A percentile compares a stretch with the other conserved stretches of the same genome.
These are phyloP conservation scores for Pagetopsis macropterus DNA, from an alignment of 2,797 vertebrate species.

Conservation along the genomic window DNA sequence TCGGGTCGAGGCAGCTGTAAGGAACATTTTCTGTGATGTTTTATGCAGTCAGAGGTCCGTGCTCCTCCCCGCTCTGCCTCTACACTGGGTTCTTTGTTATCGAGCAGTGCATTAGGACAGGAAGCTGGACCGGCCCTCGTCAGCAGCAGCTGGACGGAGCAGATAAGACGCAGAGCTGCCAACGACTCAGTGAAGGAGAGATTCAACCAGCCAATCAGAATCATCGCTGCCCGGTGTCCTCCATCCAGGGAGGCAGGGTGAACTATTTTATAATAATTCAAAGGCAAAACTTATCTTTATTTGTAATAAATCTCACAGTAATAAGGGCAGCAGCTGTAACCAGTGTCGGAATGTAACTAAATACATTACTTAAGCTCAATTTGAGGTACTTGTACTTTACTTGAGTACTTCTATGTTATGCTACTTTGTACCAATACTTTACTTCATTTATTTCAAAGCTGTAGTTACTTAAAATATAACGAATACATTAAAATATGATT, in stretches of 20 bases:
- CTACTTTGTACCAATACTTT: no score
- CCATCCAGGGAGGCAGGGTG: not conserved
- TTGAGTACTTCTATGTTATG: no score
- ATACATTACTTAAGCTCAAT: no score
- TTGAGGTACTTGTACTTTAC: no score
- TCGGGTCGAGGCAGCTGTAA: not conserved
- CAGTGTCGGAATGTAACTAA: no score
- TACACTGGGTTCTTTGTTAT: constrained; percentile 75
- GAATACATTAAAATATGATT: no score
- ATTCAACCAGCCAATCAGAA: constrained; percentile 11
- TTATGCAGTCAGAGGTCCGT: constrained; percentile 18
- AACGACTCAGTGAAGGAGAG: constrained; percentile 2
- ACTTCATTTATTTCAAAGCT: no score
- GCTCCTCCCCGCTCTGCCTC: constrained; percentile 22
- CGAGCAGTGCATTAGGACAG: constrained; percentile 59
- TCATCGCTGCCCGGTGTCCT: rapidly evolving
- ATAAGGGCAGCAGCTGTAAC: no score
- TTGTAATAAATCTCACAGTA: no score
- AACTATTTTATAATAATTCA: not conserved
- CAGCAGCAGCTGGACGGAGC: constrained; percentile 58
- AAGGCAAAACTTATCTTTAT: not conserved
- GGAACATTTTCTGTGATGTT: not conserved
- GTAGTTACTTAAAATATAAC: no score
- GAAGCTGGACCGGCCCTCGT: constrained; percentile 57
- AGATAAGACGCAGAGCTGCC: constrained; percentile 62